Base-by-base conservation (phyloP, 1,140 invertebrate genomes). In the Drosophila aff. region DNA sequence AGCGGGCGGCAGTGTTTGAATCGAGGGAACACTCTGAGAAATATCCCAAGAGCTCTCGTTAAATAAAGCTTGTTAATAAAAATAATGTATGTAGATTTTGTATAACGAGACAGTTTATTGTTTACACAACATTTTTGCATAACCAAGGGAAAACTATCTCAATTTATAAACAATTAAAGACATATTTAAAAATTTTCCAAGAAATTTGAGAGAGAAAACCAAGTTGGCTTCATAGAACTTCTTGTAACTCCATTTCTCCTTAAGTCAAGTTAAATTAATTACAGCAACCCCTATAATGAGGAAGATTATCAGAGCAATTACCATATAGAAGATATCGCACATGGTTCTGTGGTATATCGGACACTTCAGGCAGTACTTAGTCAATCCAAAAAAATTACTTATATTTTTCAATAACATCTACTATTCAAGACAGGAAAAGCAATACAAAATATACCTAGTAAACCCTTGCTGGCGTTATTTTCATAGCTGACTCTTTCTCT, bases 1-100 rank as follows among this genome's bases (percentile, higher is more conserved):
- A 89, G 85, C 81, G 79, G 85, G 85, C 83, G 71, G 74, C 84
- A 66, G 59, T 62, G 68, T 84, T 87, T 89, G 83, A 83, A 67
- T 55, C 64, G 50, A 28, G 47, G 44, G 26, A 44, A 62, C 63
- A 65, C 57, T 7, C 1, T 16, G 21, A 18, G 2, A 43, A 64
- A 23, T 4, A 13, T 18, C 1, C 10, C 7, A 36, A 4, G 4
- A 36, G 1, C 5, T 13, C 6, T 18, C 3, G 1, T 52, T n/a
- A 8, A 23, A 9, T 13, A 13, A 23, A 33, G 15, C 0, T 15
- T 2, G 0, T 21, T 9, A 33, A 9, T 28, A 10, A 28, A 50
- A 31, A 16, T 13, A 36, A 13, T 36, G 4, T 36, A 13, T 36
- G 4, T 36, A 38, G 21, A 4, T 36, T 36, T 11, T 5, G 4